Percentiles rank a stretch among this genome's conserved stretches.
Conservation (phyloP, 2,113 vertebrate genomes). For the Tychaedon coryphoeus region DNA sequence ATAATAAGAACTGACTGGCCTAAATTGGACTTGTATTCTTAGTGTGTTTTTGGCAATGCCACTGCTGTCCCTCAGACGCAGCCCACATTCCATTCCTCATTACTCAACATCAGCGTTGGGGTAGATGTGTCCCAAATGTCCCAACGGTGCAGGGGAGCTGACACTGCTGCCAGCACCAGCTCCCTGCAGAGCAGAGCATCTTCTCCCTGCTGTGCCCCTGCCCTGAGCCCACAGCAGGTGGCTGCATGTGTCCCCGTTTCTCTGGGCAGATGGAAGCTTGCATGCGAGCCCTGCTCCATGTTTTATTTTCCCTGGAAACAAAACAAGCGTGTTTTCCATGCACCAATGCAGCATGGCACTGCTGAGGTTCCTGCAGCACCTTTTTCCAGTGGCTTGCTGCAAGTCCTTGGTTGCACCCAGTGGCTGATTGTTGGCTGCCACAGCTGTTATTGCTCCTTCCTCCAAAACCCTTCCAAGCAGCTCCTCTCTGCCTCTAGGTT, state of each 20-base stretch:
- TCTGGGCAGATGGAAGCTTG: neutral
- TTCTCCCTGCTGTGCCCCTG: neutral
- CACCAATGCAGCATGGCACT: neutral
- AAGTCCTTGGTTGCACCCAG: accelerated
- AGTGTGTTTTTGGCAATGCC: conserved; percentile 25
- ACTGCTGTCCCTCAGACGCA: neutral
- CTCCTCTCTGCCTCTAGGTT: neutral
- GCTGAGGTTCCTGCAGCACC: neutral
- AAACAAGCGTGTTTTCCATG: neutral
- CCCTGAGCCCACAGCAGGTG: neutral
- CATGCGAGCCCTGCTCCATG: too few species aligned
- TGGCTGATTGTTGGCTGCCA: neutral
- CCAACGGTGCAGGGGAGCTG: neutral
- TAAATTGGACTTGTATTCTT: conserved; percentile 34
- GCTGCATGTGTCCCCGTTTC: neutral
- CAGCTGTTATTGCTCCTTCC: neutral
- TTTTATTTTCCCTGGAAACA: neutral
- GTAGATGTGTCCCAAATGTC: neutral
- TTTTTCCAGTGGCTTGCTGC: neutral
- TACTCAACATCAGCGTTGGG: neutral
- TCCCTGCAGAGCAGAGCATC: neutral
- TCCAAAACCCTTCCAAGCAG: neutral
- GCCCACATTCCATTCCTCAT: neutral
- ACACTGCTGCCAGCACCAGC: neutral
- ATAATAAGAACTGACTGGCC: conserved; percentile 47